A percentile compares a stretch with the other conserved stretches of the same genome.
These are phyloP conservation scores for Artemia sinica DNA, from an alignment of 2,888 invertebrate genomes.

Conservation along the genomic window DNA sequence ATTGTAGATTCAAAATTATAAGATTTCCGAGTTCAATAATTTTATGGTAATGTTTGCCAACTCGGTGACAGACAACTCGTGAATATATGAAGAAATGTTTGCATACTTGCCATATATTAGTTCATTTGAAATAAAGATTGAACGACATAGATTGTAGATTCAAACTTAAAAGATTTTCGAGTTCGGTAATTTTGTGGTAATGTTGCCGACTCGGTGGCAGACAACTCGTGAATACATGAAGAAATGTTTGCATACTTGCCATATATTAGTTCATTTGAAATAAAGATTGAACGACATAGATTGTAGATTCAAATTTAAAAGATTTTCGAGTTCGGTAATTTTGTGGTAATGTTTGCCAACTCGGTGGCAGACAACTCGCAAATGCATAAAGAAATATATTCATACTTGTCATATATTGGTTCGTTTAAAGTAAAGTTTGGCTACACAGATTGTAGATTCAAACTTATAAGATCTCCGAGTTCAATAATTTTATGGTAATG, in stretches of 20 bases:
- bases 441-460: background rate
- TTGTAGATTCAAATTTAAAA: background rate
- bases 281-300: background rate
- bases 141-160: background rate
- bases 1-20: background rate
- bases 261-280: constrained; percentile 28
- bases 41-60: no score
- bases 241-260: constrained; percentile 35
- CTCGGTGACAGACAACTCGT: constrained; percentile 69
- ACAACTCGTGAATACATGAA: constrained; percentile 59
- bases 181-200: constrained; percentile 29
- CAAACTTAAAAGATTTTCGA: background rate
- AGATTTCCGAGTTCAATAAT: background rate
- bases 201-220: constrained; percentile 56
- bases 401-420: background rate
- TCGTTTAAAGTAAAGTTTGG: constrained; percentile 26
- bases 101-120: background rate
- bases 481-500: constrained; percentile 28
- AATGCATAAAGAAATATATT: constrained; percentile 47
- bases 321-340: background rate
- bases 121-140: constrained; percentile 27
- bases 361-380: constrained; percentile 76
- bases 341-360: constrained; percentile 33
- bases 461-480: background rate
- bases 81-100: constrained; percentile 49